Evolutionary conservation across 2,888 invertebrate species (phyloP), one percentile per base, ranked within the genome.

Genomic region (Drosophila kokeensis): DNA sequence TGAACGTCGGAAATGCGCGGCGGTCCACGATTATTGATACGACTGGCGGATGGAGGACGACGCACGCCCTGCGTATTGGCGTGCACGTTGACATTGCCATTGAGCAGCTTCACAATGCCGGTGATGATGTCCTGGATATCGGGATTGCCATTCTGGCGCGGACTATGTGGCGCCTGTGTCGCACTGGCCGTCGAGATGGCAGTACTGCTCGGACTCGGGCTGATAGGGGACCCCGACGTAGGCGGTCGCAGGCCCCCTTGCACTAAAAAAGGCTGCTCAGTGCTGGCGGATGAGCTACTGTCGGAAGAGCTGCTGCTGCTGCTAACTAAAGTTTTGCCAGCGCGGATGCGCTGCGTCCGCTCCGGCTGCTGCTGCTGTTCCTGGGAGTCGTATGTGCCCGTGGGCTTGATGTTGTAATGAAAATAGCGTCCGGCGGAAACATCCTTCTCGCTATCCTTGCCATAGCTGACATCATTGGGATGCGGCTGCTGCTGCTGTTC

Each of bases 101-200:
- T 97, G 2, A 98, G 93, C 15, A 98, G 92, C 91, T 98, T 97
- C 0, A 98, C 97, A 57, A 98, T 96, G 11, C 98, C 98, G 2
- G 97, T 97, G 40, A 98, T 97, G 36, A 98, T 97, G 87, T 98
- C 97, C 92, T 98, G 97, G 67, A 98, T 97, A 90, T 97, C 97
- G 45, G 96, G 95, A 91, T 95, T 95, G 6, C 95, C 94, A 83
- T 95, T 95, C 69, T 95, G 93, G 24, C 94, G 90, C 0, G 92
- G 87, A 82, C 89, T 90, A 89, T 91, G 91, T 66, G 88, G 85
- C 68, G 79, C 67, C 79, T 77, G 84, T 45, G 92, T 91, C 69
- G 87, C 91, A 90, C 79, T 93, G 92, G 71, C 82, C 71, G 55
- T 83, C 84, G 81, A 91, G 73, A 69, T 90, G 87, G 71, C 92